Evolutionary conservation across 2,888 invertebrate genomes (phyloP).

Genomic region (Lumbricus terrestris): DNA sequence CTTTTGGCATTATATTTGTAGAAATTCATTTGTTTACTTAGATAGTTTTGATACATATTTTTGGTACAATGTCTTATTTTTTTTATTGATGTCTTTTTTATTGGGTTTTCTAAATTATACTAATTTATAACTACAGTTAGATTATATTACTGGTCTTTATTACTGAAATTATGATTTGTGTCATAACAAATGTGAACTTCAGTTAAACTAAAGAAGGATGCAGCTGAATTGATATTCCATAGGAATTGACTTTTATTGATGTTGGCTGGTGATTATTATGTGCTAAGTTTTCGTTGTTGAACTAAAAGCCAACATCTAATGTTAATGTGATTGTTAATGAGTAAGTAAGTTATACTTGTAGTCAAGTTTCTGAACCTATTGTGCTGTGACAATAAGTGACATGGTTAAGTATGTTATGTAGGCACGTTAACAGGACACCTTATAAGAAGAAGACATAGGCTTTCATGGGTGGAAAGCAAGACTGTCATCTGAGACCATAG

Average conservation of each 20-base stretch:
- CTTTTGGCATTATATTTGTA: neutral
- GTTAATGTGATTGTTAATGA: no score
- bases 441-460: neutral
- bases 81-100: neutral
- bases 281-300: neutral
- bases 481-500: no score
- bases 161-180: no score
- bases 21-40: neutral
- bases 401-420: neutral
- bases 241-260: no score
- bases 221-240: no score
- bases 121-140: no score
- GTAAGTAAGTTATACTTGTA: neutral
- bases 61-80: neutral
- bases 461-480: neutral
- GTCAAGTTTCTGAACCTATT: neutral
- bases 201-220: no score
- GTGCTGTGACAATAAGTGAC: neutral
- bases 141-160: no score
- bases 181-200: no score
- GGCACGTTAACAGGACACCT: neutral
- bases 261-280: no score
- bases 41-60: neutral
- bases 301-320: neutral
- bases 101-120: no score